These are phyloP conservation scores for Eumeta japonica DNA, from an alignment of 1,140 invertebrate genomes.

Conservation along the genomic window DNA sequence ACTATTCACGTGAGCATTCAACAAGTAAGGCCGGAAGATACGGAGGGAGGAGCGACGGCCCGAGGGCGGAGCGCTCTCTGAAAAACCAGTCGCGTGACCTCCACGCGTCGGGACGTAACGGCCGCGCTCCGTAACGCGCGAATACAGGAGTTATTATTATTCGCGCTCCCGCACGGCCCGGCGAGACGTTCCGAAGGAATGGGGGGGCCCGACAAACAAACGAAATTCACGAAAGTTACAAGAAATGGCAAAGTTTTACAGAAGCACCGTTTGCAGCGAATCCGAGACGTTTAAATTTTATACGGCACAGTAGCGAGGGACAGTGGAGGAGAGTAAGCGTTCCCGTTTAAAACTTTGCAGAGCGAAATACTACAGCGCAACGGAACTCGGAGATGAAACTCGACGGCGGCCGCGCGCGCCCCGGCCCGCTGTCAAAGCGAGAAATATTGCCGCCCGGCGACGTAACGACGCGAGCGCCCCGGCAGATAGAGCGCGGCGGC, in stretches of 20 bases:
- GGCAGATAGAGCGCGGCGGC: too few relatives aligned
- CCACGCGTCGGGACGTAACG: slow-evolving; percentile 29
- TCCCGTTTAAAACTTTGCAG: slow-evolving; percentile 43
- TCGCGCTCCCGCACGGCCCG: too few relatives aligned
- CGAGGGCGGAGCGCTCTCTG: slow-evolving; percentile 43
- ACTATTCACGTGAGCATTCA: slow-evolving; percentile 31
- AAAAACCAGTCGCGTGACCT: slow-evolving; percentile 38
- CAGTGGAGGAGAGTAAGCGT: slow-evolving; percentile 48
- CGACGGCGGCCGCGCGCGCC: slow-evolving; percentile 15
- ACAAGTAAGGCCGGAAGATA: slow-evolving; percentile 32
- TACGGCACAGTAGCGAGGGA: too few relatives aligned
- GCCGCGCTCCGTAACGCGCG: too few relatives aligned
- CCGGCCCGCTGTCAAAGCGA: slow-evolving; percentile 41
- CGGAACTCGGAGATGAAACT: slow-evolving; percentile 18
- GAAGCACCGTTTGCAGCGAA: slow-evolving; percentile 25
- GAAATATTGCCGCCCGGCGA: slow-evolving; percentile 34
- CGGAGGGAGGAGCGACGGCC: slow-evolving; percentile 43
- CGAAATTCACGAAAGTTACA: too few relatives aligned
- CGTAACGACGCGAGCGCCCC: slow-evolving; percentile 1
- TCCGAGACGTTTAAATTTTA: slow-evolving; percentile 37
- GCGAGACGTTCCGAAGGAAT: too few relatives aligned
- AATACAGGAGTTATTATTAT: too few relatives aligned
- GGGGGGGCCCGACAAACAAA: too few relatives aligned
- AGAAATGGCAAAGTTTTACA: too few relatives aligned
- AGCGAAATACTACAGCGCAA: slow-evolving; percentile 33